Evolutionary conservation across 2,888 invertebrate genomes (phyloP).

Genomic region (Rhopalosiphum nymphaeae): DNA sequence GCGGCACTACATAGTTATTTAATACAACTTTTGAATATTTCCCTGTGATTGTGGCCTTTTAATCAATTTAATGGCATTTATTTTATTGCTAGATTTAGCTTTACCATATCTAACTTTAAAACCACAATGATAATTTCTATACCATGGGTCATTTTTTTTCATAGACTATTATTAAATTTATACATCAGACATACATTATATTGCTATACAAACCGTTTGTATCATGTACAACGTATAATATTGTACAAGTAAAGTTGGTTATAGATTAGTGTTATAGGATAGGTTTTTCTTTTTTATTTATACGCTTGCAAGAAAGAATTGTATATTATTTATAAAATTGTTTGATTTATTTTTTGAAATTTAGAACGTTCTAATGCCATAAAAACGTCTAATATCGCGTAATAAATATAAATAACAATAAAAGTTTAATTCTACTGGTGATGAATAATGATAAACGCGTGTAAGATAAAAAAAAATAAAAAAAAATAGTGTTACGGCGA

Average conservation of each 20-base stretch:
- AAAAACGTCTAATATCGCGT: conserved; percentile 52
- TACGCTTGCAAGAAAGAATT: conserved; percentile 18
- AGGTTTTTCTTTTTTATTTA: conserved; percentile 31
- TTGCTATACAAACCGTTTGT: not conserved
- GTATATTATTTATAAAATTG: conserved; percentile 45
- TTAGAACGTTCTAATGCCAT: conserved; percentile 37
- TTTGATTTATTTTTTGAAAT: conserved; percentile 57
- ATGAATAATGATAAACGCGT: conserved; percentile 48
- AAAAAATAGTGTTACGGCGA: conserved; percentile 1
- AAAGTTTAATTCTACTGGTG: conserved; percentile 59
- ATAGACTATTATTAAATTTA: not conserved
- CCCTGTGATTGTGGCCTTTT: not conserved
- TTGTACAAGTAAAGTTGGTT: not conserved
- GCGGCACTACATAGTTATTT: not conserved
- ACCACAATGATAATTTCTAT: not conserved
- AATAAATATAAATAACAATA: conserved; percentile 62
- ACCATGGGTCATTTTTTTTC: not conserved
- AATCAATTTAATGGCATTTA: not conserved
- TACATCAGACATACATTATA: not conserved
- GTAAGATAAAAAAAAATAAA: conserved; percentile 10
- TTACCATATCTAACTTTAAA: not conserved
- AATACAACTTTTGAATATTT: not conserved
- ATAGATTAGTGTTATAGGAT: not conserved
- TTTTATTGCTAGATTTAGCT: not conserved
- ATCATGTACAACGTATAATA: not conserved